Base-by-base conservation (phyloP, 2,888 invertebrate genomes). In the Gymnoscelis rufifasciata region DNA sequence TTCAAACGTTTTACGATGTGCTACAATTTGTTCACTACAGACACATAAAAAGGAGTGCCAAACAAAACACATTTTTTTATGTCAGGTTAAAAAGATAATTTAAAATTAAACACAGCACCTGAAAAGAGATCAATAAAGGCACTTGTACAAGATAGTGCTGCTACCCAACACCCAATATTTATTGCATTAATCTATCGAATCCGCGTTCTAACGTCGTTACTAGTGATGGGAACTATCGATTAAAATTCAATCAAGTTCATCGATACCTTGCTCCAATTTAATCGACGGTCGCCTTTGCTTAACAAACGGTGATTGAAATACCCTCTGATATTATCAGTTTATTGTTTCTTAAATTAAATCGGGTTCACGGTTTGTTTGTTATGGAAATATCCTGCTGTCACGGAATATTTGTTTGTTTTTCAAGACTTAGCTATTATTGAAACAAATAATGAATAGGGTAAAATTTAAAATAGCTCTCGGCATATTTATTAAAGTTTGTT, bases 221-320 rank as follows among this genome's bases (percentile, higher is more conserved):
- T 35, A 36, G 36, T 35, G 47, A 43, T 43, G 42, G 40, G 35
- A 47, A 47, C 47, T 47, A 47, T 47, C 47, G 47, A 47, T 43
- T 47, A 47, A 47, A 47, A 43, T 47, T 38, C 42, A 47, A 46
- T 47, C 47, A 47, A 47, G 35, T 43, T 39, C 35, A 43, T 43
- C 47, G 38, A 47, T 43, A 36, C 39, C 38, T 39, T 11, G 45
- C 30, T 46, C 40, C 28, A 40, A 35, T 40, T 45, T 45, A 41
- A 46, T 46, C 36, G 40, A 15, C 26, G 11, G 23, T 19, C 14
- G 39, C 37, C 46, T 46, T 36, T 24, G 23, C 29, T 33, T 33
- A 44, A 45, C 45, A 45, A 45, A 30, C 37, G 37, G 10, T 36
- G 46, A 31, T 41, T 30, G 40, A 38, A 39, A 31, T 10, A 35